Percentiles rank a stretch among this genome's conserved stretches.
Conservation (phyloP, 2,888 invertebrate species). For the Acrobasis consociella region DNA sequence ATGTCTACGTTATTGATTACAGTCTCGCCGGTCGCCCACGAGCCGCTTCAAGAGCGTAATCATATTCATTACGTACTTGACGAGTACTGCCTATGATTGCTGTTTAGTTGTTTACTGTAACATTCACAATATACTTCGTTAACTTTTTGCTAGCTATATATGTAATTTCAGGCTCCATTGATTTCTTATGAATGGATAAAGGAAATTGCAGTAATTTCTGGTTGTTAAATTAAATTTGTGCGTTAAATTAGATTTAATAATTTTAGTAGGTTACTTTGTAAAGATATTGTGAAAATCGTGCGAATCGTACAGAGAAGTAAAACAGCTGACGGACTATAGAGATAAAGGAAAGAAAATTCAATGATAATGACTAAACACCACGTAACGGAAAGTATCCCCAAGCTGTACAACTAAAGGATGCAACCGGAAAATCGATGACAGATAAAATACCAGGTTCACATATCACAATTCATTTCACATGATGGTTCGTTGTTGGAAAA, state of each 20-base stretch:
- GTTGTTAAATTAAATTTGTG: background rate
- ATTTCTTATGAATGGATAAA: background rate
- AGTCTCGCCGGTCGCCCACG: background rate
- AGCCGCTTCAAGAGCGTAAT: constrained; percentile 1
- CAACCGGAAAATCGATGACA: too few species aligned
- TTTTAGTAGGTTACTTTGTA: too few species aligned
- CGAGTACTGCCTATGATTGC: background rate
- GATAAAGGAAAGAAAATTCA: too few species aligned
- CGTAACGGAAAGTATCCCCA: too few species aligned
- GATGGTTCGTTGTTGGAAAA: too few species aligned
- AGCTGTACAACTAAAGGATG: too few species aligned
- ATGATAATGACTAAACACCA: too few species aligned
- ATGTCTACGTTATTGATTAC: background rate
- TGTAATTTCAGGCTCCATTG: background rate
- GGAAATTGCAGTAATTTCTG: background rate
- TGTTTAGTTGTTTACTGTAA: background rate
- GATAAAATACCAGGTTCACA: too few species aligned
- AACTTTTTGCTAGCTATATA: background rate
- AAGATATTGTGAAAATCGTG: too few species aligned
- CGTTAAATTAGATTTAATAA: background rate
- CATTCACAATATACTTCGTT: background rate
- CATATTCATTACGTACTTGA: background rate
- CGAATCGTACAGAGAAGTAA: too few species aligned
- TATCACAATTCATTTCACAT: too few species aligned
- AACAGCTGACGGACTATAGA: too few species aligned